Conservation (phyloP, 1,140 invertebrate genomes). For the Acromyrmex heyeri region DNA sequence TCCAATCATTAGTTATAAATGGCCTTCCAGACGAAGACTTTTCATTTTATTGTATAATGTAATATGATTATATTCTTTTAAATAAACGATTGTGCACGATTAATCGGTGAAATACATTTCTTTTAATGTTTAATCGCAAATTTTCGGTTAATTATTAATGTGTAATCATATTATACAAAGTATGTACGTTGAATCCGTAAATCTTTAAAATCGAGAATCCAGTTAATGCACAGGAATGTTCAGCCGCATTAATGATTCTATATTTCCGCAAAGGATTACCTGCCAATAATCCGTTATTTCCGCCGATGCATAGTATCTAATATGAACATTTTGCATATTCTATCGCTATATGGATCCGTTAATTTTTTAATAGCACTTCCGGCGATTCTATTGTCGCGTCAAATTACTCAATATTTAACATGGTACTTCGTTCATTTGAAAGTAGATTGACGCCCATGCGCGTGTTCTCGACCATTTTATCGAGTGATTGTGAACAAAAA, state of each 20-base stretch:
- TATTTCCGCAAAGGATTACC: conserved; percentile 65
- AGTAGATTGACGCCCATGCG: conserved; percentile 11
- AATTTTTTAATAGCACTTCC: conserved; percentile 52
- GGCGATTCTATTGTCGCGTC: conserved; percentile 45
- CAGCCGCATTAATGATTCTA: conserved; percentile 58
- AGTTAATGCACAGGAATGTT: conserved; percentile 26
- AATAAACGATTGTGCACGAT: background rate
- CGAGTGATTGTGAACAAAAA: conserved; percentile 23
- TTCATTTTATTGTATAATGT: background rate
- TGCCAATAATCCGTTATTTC: conserved; percentile 69
- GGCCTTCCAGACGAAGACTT: background rate
- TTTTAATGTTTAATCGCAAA: background rate
- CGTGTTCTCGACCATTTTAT: conserved; percentile 12
- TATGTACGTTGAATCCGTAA: background rate
- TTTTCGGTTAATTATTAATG: conserved; percentile 19
- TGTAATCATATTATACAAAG: background rate
- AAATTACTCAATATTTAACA: conserved; percentile 57
- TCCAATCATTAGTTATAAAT: background rate
- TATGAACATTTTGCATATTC: conserved; percentile 28
- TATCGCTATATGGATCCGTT: conserved; percentile 41
- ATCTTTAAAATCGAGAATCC: conserved; percentile 29
- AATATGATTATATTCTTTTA: background rate
- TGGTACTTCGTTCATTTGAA: conserved; percentile 36
- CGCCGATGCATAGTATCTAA: conserved; percentile 27
- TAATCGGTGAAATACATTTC: conserved; percentile 1